Evolutionary conservation across 2,797 vertebrate species (phyloP).

Genomic region (Astyanax mexicanus): DNA sequence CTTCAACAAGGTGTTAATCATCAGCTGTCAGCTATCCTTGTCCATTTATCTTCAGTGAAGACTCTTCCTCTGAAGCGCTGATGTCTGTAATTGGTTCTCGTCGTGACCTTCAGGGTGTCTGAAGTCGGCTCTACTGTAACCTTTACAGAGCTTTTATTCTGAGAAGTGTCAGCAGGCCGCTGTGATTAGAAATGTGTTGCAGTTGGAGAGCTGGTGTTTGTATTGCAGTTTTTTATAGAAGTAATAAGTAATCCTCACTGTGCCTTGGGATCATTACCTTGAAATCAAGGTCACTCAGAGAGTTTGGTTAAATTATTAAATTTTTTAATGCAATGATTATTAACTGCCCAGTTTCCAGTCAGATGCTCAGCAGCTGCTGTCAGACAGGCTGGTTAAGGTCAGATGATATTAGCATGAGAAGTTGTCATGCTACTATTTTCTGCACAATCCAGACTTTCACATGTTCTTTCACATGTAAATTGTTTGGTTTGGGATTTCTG

Average conservation of each 20-base stretch:
- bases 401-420: no score
- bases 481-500: no score
- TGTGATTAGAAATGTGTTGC: neutral
- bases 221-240: neutral
- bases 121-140: neutral
- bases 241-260: constrained; percentile 4
- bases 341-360: neutral
- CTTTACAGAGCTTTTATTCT: neutral
- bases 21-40: no score
- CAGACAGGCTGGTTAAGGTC: neutral
- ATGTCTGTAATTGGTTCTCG: no score
- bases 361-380: neutral
- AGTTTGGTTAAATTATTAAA: neutral
- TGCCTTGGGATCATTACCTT: neutral
- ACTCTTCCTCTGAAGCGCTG: no score
- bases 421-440: neutral
- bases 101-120: neutral
- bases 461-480: no score
- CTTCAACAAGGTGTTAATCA: no score
- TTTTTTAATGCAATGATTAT: neutral
- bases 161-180: neutral
- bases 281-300: neutral
- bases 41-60: no score
- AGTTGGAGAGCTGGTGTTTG: neutral
- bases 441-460: neutral